These are phyloP conservation scores for Boloria euphrosyne DNA, from an alignment of 2,888 invertebrate species.

Conservation along the genomic window DNA sequence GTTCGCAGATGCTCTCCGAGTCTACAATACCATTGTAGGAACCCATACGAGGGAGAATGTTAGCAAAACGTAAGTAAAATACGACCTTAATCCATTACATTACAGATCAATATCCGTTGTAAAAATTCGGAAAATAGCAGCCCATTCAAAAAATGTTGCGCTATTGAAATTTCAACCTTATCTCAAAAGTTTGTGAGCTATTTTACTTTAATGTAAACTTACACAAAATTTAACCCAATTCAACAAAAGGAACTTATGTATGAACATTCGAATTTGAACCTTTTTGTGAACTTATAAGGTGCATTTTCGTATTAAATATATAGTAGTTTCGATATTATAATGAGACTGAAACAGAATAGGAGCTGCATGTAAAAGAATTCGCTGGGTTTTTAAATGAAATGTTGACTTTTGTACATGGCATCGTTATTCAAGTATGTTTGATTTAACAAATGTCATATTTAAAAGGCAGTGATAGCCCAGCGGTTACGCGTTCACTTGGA, in stretches of 20 bases:
- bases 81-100: constrained; percentile 37
- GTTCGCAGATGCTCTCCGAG: constrained; percentile 66
- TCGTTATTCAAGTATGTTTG: constrained; percentile 30
- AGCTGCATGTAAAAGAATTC: constrained; percentile 55
- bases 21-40: constrained; percentile 55
- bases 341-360: constrained; percentile 53
- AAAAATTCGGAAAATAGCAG: constrained; percentile 11
- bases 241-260: constrained; percentile 31
- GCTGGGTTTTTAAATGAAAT: constrained; percentile 36
- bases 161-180: constrained; percentile 23
- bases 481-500: no score
- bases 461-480: not conserved
- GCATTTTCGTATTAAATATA: constrained; percentile 7
- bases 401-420: constrained; percentile 33
- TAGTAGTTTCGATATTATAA: constrained; percentile 55
- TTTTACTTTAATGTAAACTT: constrained; percentile 12
- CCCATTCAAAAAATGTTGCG: constrained; percentile 20
- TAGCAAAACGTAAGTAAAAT: constrained; percentile 53
- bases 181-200: not conserved
- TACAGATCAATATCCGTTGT: constrained; percentile 39
- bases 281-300: constrained; percentile 14
- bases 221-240: constrained; percentile 34
- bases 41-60: constrained; percentile 45
- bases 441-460: constrained; percentile 20
- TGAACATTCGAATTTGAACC: constrained; percentile 23